These are phyloP conservation scores for Danio albolineatus DNA, from an alignment of 2,797 vertebrate genomes.

Conservation along the genomic window DNA sequence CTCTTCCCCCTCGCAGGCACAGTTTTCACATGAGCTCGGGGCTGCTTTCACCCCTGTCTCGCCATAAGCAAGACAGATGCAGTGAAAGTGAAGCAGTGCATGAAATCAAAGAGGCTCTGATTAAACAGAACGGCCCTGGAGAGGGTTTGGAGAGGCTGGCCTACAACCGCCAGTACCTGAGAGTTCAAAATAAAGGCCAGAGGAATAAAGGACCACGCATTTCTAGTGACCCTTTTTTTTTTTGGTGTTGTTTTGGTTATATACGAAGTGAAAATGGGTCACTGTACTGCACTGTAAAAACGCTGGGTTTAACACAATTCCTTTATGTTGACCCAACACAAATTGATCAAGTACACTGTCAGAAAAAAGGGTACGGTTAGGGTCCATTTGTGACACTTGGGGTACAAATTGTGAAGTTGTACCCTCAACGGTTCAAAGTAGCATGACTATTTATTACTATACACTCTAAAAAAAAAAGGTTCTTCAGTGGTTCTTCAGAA, in stretches of 20 bases:
- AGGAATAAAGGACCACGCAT: background rate
- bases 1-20: slow-evolving; percentile 68
- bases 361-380: too few relatives aligned
- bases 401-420: too few relatives aligned
- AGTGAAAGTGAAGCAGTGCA: slow-evolving; percentile 61
- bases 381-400: too few relatives aligned
- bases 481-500: too few relatives aligned
- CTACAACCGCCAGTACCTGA: slow-evolving; percentile 15
- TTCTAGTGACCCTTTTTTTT: too few relatives aligned
- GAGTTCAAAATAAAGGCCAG: slow-evolving; percentile 16
- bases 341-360: too few relatives aligned
- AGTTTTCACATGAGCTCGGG: slow-evolving; percentile 69
- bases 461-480: too few relatives aligned
- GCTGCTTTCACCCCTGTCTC: slow-evolving; percentile 61
- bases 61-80: slow-evolving; percentile 66
- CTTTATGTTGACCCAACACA: too few relatives aligned
- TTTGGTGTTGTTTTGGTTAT: background rate
- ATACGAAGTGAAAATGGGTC: background rate
- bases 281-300: too few relatives aligned
- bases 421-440: too few relatives aligned
- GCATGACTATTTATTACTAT: too few relatives aligned
- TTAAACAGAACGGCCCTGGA: slow-evolving; percentile 56
- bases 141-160: slow-evolving; percentile 47
- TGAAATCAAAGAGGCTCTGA: slow-evolving; percentile 68
- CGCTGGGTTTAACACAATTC: too few relatives aligned